Evolutionary conservation across 2,113 vertebrate genomes (phyloP).

Genomic region (Saccopteryx leptura): DNA sequence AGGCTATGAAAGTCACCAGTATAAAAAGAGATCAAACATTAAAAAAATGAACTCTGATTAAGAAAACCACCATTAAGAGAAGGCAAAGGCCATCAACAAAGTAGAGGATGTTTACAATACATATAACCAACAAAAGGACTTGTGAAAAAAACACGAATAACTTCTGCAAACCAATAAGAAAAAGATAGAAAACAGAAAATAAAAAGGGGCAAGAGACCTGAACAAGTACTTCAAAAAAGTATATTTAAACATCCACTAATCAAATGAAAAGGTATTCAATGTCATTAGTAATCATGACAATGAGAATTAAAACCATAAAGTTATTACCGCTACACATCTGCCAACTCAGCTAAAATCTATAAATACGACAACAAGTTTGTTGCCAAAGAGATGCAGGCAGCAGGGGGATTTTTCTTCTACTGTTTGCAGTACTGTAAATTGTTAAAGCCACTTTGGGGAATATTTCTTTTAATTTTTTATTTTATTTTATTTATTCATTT

Average conservation of each 20-base stretch:
- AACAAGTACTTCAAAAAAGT: background rate
- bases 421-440: background rate
- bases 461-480: background rate
- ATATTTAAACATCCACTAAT: background rate
- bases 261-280: background rate
- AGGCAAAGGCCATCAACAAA: background rate
- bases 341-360: background rate
- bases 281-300: conserved; percentile 25
- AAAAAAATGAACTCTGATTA: background rate
- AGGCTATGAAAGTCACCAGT: background rate
- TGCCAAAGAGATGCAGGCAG: background rate
- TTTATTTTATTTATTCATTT: too few species aligned
- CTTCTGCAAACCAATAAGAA: background rate
- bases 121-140: background rate
- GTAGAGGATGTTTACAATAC: background rate
- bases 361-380: background rate
- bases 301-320: background rate
- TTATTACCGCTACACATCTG: background rate
- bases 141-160: background rate
- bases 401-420: background rate
- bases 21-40: background rate
- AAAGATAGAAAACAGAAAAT: background rate
- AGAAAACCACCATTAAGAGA: conserved; percentile 4
- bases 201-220: background rate
- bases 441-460: background rate